phyloP scores from a whole-genome alignment of 2,797 vertebrate species.

The Kryptopterus vitreolus region DNA sequence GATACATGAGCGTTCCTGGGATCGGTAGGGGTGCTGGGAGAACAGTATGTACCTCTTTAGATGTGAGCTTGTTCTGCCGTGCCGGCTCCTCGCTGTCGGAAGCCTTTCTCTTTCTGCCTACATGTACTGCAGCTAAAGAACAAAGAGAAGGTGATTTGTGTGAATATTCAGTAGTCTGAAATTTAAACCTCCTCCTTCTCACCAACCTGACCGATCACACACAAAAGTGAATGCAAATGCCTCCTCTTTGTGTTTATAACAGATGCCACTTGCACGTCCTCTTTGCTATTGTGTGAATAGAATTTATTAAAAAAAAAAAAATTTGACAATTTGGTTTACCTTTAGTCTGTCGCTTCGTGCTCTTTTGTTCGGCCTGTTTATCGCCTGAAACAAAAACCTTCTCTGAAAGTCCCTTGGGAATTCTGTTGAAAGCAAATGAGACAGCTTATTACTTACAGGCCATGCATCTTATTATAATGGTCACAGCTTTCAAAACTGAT shows the following conservation, averaged over 20 bases:
- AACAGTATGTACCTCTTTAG: conserved; percentile 84
- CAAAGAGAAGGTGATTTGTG: conserved; percentile 19
- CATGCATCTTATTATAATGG: conserved; percentile 18
- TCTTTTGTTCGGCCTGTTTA: conserved; percentile 64
- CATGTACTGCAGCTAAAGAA: conserved; percentile 61
- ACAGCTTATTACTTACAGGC: conserved; percentile 24
- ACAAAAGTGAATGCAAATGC: background rate
- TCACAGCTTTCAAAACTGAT: conserved; percentile 13
- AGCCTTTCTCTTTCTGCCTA: conserved; percentile 80
- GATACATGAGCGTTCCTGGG: conserved; percentile 48
- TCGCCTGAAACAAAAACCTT: conserved; percentile 75
- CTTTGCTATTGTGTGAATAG: background rate
- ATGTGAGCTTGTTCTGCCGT: conserved; percentile 73
- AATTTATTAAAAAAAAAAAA: background rate
- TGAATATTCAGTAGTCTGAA: conserved; percentile 6
- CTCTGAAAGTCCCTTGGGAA: conserved; percentile 86
- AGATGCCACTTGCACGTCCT: background rate
- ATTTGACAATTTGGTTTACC: conserved; percentile 63
- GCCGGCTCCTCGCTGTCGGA: conserved; percentile 64
- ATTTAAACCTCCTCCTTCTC: background rate
- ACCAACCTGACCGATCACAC: background rate
- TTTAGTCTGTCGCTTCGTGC: conserved; percentile 66
- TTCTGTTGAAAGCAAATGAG: conserved; percentile 72
- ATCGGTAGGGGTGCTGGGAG: conserved; percentile 28
- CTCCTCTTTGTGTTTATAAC: background rate